Percentiles rank a stretch among this genome's conserved stretches.
phyloP scores from a whole-genome alignment of 2,888 invertebrate species.

The Conomelus anceps region DNA sequence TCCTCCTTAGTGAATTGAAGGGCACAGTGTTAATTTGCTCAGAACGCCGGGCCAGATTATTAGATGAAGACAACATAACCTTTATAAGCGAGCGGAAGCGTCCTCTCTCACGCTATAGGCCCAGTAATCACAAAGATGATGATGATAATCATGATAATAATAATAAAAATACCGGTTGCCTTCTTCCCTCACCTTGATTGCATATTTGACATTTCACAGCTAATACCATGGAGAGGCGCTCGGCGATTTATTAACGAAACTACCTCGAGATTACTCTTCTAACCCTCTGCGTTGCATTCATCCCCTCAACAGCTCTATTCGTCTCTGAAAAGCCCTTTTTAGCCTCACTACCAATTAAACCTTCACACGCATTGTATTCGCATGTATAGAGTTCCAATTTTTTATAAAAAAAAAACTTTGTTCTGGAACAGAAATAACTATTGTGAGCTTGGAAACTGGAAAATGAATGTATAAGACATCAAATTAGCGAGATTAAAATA shows the following conservation, averaged over 20 bases:
- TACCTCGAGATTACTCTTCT: not conserved
- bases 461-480: no score
- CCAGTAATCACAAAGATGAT: not conserved
- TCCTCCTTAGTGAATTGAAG: not conserved
- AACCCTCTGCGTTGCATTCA: not conserved
- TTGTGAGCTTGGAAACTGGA: no score
- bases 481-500: no score
- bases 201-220: not conserved
- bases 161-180: not conserved
- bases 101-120: not conserved
- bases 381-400: no score
- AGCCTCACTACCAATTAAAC: not conserved
- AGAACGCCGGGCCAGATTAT: not conserved
- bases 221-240: not conserved
- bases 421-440: not conserved
- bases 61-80: not conserved
- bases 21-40: not conserved
- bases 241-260: not conserved
- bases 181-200: not conserved
- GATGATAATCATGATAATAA: not conserved
- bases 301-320: not conserved
- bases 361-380: not conserved
- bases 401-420: no score
- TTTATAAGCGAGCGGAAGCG: not conserved
- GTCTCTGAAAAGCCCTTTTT: not conserved